These are phyloP conservation scores for Lepus americanus DNA, from an alignment of 2,113 vertebrate genomes.

Conservation along the genomic window DNA sequence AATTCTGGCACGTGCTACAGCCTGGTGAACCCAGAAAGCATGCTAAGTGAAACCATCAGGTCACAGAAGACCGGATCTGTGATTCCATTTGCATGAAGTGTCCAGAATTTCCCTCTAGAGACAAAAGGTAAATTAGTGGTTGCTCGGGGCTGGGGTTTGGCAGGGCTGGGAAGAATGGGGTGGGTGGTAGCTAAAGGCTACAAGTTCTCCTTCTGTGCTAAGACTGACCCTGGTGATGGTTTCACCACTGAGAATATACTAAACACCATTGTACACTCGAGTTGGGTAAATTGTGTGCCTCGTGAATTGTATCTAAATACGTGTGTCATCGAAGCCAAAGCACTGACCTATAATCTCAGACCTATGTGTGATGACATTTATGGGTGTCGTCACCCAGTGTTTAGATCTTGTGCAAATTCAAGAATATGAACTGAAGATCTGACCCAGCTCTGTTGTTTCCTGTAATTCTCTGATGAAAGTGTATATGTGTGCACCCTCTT, in stretches of 20 bases:
- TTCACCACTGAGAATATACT: not conserved
- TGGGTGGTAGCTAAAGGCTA: not conserved
- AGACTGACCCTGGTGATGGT: not conserved
- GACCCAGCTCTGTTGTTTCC: not conserved
- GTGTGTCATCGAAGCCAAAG: not conserved
- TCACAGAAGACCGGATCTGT: not conserved
- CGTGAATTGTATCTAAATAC: not conserved
- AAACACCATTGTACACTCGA: not conserved
- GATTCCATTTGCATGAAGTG: not conserved
- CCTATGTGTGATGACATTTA: too few species aligned
- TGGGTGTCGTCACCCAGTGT: not conserved
- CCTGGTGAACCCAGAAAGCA: not conserved
- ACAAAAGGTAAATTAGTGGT: not conserved
- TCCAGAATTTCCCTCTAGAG: not conserved
- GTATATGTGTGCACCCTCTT: rapidly evolving
- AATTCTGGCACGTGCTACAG: not conserved
- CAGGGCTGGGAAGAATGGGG: not conserved
- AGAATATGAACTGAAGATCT: not conserved
- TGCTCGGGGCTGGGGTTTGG: not conserved
- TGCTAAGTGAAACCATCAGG: not conserved
- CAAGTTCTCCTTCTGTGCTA: not conserved
- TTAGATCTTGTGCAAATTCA: not conserved
- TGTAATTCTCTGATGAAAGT: not conserved
- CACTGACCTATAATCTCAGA: not conserved
- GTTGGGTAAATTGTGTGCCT: not conserved